Base-by-base conservation (phyloP, 2,113 vertebrate species). In the Bagarius yarrelli region DNA sequence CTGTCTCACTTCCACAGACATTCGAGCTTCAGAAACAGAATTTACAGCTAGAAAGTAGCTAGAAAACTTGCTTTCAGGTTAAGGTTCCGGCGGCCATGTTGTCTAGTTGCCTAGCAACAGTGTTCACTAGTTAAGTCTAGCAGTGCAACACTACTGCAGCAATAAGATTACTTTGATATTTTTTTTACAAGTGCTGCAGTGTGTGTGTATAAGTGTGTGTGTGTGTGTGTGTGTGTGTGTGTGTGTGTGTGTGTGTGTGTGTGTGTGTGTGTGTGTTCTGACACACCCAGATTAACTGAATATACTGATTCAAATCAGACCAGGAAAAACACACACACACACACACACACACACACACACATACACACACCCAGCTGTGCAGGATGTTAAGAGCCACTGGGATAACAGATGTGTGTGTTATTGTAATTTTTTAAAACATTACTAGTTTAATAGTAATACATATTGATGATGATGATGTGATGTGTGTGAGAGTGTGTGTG, bases 21-120 rank as follows among this genome's bases (percentile, higher is more conserved):
- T n/a, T 66, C 19, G 34, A 34, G 5, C 13, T 44, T n/a, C 1
- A 47, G 44, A 67, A 67, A 67, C 0, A 36, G 32, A 12, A 9
- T 40, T 40, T 6, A 25, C 21, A 25, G 13, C 23, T 47, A 25
- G 21, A 66, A 34, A 12, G 2, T 27, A 52, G 44, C 67, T 71
- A 71, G 69, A 47, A 71, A 52, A 52, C 47, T 71, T 15, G n/a
- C 44, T 30, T 71, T 1, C n/a, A 52, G n/a, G n/a, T 52, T 25
- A 52, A 71, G 44, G 44, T 27, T 52, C 15, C 18, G 47, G 25
- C n/a, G 19, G 16, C 47, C 69, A 71, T 71, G 0, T 71, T 71
- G 69, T 71, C 25, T 15, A 30, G 69, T 71, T 71, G 69, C 69
- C 25, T 53, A 52, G 69, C 69, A 71, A 71, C 69, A 30, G 47